A percentile compares a stretch with the other conserved stretches of the same genome.
phyloP scores from a whole-genome alignment of 2,113 vertebrate genomes.

The Prochilodus magdalenae region DNA sequence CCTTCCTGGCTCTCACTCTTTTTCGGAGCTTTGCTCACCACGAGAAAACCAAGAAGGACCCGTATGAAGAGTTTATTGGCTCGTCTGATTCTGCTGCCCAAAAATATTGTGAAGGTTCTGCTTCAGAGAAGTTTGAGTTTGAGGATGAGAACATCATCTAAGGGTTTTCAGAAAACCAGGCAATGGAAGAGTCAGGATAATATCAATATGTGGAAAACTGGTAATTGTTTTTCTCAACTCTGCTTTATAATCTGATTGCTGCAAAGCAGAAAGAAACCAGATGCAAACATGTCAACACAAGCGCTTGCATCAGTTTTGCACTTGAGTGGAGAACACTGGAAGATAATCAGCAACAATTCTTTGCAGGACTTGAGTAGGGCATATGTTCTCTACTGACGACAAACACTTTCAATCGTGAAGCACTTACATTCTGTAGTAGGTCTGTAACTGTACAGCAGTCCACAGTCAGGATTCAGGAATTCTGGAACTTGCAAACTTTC shows the following conservation, averaged over 20 bases:
- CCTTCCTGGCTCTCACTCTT: conserved; percentile 86
- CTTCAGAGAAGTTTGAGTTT: conserved; percentile 83
- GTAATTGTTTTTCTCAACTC: conserved; percentile 69
- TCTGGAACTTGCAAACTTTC: background rate
- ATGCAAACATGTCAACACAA: conserved; percentile 27
- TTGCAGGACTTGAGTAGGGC: background rate
- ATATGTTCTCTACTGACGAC: background rate
- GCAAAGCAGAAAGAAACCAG: conserved; percentile 37
- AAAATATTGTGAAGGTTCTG: conserved; percentile 77
- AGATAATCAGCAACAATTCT: conserved; percentile 10
- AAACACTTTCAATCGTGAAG: conserved; percentile 11
- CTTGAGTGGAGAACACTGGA: conserved; percentile 23
- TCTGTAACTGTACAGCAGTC: background rate
- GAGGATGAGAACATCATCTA: conserved; percentile 87
- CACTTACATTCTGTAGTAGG: background rate
- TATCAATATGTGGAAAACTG: conserved; percentile 65
- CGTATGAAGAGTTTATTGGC: conserved; percentile 82
- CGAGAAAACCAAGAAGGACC: conserved; percentile 83
- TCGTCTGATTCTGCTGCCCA: conserved; percentile 64
- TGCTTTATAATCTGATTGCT: conserved; percentile 45
- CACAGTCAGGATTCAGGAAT: background rate
- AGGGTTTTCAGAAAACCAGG: conserved; percentile 68
- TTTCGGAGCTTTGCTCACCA: conserved; percentile 84
- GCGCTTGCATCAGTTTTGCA: conserved; percentile 1
- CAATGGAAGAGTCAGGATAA: conserved; percentile 73